Base-by-base conservation (phyloP, 2,888 invertebrate species). In the Brassicogethes aeneus region DNA sequence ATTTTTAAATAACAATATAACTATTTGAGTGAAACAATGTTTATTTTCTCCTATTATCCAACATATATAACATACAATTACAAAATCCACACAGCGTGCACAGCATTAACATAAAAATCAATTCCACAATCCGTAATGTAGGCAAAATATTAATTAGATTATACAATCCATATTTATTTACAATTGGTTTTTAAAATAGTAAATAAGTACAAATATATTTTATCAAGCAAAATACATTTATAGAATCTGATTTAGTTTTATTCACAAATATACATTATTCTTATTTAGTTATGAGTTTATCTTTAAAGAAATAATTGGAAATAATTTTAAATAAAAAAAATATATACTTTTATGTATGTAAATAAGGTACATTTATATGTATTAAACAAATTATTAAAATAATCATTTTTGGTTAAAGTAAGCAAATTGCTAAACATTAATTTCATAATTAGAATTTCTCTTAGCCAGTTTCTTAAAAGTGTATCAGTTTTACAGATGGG, bases 61-160 rank as follows among this genome's bases (percentile, higher is more conserved):
- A 50, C 45, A 44, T 44, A 46, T 40, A 50, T 43, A 45, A 47
- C 45, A 47, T 49, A 50, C 44, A 50, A 47, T 43, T 43, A 47
- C 44, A 47, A 47, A 46, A 13, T 17, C 34, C 37, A 34, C 41
- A 46, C 47, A 47, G 50, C 50, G 50, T 50, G 50, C 47, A 46
- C 35, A 50, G 50, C 50, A 36, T 43, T 47, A 33, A 44, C 36
- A 2, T 23, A 23, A 23, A 23, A 23, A 7, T 23, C 5, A 23
- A 10, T 7, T 5, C 5, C 23, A 10, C 10, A 5, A 23, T 23
- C 10, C 23, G 10, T 7, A 10, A 23, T 10, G 5, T 23, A 23
- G 23, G 23, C 23, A 23, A 23, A 23, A 23, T 10, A 23, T 23
- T n/a, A 23, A 7, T 23, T 23, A 23, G 23, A 23, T 23, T 23